Conservation (phyloP, 2,797 vertebrate genomes). For the Ispidina picta region DNA sequence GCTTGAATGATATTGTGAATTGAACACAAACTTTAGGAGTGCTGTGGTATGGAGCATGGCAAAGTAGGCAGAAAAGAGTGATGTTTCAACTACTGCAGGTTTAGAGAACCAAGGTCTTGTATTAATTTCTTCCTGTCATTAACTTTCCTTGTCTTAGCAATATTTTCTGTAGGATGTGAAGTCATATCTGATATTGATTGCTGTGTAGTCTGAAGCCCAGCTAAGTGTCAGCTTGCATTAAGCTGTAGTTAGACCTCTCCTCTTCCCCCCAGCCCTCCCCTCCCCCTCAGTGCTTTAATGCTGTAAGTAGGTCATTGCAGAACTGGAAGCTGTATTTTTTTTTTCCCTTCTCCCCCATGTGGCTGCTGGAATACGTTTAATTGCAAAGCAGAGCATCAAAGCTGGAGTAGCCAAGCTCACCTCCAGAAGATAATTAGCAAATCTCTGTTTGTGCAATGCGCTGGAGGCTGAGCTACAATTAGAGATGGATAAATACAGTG, state of each 20-base stretch:
- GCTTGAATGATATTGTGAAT: not conserved
- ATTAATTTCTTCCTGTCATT: constrained; percentile 33
- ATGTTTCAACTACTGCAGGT: not conserved
- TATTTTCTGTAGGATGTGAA: constrained; percentile 39
- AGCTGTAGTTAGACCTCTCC: constrained; percentile 33
- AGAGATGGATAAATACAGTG: not conserved
- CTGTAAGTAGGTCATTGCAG: constrained; percentile 69
- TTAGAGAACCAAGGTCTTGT: not conserved
- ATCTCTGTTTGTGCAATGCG: not conserved
- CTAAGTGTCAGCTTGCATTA: constrained; percentile 56
- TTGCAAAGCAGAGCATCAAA: constrained; percentile 60
- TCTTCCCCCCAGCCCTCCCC: not conserved
- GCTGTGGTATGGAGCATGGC: not conserved
- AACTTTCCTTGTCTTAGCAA: not conserved
- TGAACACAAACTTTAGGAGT: not conserved
- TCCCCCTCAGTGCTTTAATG: constrained; percentile 38
- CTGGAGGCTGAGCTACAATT: constrained; percentile 11
- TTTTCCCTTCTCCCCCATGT: constrained; percentile 1
- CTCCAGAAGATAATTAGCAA: constrained; percentile 53
- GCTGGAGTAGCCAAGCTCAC: constrained; percentile 34
- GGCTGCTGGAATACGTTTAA: constrained; percentile 61
- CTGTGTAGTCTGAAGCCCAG: constrained; percentile 3
- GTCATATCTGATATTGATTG: constrained; percentile 37
- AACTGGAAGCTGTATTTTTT: constrained; percentile 57
- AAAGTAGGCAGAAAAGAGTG: not conserved